These are phyloP conservation scores for Xerus inauris DNA, from an alignment of 2,113 vertebrate genomes.

Conservation along the genomic window DNA sequence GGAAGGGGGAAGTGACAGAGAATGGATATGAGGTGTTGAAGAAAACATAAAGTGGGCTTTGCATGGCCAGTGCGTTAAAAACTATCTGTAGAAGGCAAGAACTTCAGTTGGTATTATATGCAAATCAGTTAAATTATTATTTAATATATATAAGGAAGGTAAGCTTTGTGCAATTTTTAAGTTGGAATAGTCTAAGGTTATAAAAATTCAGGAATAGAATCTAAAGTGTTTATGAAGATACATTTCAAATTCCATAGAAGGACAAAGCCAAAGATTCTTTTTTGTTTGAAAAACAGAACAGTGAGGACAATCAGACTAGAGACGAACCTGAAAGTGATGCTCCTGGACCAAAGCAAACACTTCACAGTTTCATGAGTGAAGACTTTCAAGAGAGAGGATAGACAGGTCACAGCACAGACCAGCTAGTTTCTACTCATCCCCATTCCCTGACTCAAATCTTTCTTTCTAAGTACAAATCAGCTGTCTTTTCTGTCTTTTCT, in stretches of 20 bases:
- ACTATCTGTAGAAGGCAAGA: background rate
- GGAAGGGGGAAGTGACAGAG: background rate
- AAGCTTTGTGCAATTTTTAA: constrained; percentile 4
- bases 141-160: background rate
- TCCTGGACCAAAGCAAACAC: background rate
- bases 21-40: background rate
- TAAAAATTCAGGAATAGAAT: background rate
- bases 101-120: background rate
- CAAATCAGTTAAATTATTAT: background rate
- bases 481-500: background rate
- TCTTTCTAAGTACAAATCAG: background rate
- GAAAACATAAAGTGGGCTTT: background rate
- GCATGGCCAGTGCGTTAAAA: background rate
- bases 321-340: background rate
- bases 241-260: background rate
- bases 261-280: background rate
- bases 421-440: background rate
- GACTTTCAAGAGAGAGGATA: background rate
- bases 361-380: background rate
- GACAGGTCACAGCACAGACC: background rate
- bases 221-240: background rate
- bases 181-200: background rate
- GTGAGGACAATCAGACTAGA: background rate
- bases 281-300: constrained; percentile 20
- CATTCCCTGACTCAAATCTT: background rate